These are phyloP conservation scores for Eurystomus glaucurus DNA, from an alignment of 2,797 vertebrate species.

Conservation along the genomic window DNA sequence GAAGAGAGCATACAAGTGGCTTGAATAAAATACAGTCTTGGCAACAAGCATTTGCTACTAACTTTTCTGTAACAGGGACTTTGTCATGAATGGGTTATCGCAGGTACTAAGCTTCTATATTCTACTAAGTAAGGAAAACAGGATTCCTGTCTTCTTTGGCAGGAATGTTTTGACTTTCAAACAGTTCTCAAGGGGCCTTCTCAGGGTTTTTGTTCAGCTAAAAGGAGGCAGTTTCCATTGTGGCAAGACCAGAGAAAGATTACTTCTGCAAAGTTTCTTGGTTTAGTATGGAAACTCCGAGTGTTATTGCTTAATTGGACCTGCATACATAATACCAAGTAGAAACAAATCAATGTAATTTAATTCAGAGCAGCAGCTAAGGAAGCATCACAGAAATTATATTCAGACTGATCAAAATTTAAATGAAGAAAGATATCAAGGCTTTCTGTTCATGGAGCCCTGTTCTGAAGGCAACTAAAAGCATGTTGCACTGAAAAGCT, in stretches of 20 bases:
- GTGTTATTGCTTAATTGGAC: background rate
- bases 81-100: background rate
- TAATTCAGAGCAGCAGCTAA: slow-evolving; percentile 4
- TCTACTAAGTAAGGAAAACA: background rate
- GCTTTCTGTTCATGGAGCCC: background rate
- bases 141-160: background rate
- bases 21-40: background rate
- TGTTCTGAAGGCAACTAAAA: background rate
- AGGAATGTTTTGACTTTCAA: background rate
- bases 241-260: background rate
- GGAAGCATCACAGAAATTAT: background rate
- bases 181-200: background rate
- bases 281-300: background rate
- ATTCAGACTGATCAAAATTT: slow-evolving; percentile 18
- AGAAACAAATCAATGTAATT: slow-evolving; percentile 23
- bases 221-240: background rate
- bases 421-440: background rate
- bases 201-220: background rate
- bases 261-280: background rate
- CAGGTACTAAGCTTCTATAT: background rate
- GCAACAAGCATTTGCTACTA: background rate
- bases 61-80: background rate
- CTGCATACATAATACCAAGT: background rate
- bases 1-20: background rate
- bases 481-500: background rate